Percentiles rank a stretch among this genome's conserved stretches.
Evolutionary conservation across 2,888 invertebrate genomes (phyloP).

Genomic region (Beris morrisii): DNA sequence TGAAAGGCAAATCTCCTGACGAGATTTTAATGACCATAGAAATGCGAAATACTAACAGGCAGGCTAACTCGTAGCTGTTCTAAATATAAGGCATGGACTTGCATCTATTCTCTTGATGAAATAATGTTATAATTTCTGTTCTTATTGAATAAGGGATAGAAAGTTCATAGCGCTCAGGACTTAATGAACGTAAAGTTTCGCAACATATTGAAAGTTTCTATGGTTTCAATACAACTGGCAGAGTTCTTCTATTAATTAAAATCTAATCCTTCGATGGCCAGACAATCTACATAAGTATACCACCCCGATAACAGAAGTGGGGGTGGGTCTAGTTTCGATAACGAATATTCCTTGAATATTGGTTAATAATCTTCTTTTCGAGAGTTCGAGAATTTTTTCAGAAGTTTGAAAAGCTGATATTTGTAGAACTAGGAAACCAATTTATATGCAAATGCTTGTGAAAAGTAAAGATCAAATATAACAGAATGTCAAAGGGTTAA

Average conservation of each 20-base stretch:
- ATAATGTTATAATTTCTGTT: background rate
- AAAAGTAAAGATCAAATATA: slow-evolving; percentile 38
- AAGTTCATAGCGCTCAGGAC: background rate
- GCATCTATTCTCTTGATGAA: background rate
- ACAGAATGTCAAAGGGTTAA: slow-evolving; percentile 42
- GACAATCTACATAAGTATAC: too few relatives aligned
- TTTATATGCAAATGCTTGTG: slow-evolving; percentile 41
- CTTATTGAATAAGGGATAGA: background rate
- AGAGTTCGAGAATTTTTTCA: slow-evolving; percentile 14
- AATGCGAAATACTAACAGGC: background rate
- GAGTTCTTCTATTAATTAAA: slow-evolving; percentile 26
- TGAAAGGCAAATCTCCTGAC: slow-evolving; percentile 2
- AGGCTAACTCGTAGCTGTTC: background rate
- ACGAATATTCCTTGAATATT: background rate
- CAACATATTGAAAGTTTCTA: slow-evolving; percentile 17
- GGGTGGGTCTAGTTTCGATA: background rate
- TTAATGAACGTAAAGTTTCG: slow-evolving; percentile 10
- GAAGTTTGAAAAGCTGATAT: background rate
- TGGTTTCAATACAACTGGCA: slow-evolving; percentile 3
- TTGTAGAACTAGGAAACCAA: slow-evolving; percentile 38
- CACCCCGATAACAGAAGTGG: too few relatives aligned
- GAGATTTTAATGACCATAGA: slow-evolving; percentile 26
- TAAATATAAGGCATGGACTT: too few relatives aligned
- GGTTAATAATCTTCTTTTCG: too few relatives aligned
- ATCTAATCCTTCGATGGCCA: background rate